phyloP scores from a whole-genome alignment of 92 coral and sea anemone species.

The Paramuricea clavata region DNA sequence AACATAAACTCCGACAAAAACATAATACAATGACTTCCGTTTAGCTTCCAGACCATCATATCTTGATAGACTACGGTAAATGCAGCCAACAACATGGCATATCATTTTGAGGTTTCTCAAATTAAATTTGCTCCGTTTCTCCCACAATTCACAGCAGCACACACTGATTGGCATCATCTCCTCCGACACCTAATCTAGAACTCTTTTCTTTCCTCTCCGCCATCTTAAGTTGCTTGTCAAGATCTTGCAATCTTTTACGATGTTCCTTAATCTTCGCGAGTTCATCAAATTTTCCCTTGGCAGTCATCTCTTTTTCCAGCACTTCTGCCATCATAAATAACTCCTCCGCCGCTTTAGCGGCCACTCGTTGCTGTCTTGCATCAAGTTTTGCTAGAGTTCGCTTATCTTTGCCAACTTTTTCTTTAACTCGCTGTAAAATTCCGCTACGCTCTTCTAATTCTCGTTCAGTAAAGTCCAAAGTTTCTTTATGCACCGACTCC shows the following conservation, averaged over 20 bases:
- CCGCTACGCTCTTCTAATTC: conserved; percentile 91
- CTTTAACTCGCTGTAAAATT: conserved; percentile 93
- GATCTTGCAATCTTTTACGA: conserved; percentile 88
- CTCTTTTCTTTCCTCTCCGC: conserved; percentile 85
- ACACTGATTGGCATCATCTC: conserved; percentile 87
- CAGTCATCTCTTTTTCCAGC: conserved; percentile 97
- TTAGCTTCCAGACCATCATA: no score
- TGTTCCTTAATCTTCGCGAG: conserved; percentile 93
- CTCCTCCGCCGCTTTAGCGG: conserved; percentile 98
- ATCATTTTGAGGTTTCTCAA: background rate
- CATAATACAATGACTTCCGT: no score
- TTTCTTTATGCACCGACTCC: conserved; percentile 96
- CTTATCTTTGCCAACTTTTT: conserved; percentile 94
- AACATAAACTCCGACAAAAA: no score
- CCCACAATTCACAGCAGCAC: conserved; percentile 67
- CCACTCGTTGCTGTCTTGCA: conserved; percentile 94
- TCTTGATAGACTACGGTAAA: no score
- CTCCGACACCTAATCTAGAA: conserved; percentile 70
- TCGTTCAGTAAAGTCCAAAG: conserved; percentile 88
- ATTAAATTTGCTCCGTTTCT: background rate
- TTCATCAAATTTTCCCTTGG: conserved; percentile 92
- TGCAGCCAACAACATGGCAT: no score
- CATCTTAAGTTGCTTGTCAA: conserved; percentile 92
- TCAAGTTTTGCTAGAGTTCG: conserved; percentile 92
- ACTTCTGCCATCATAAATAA: conserved; percentile 96